phyloP scores from a whole-genome alignment of 2,888 invertebrate genomes.

The Endotricha flammealis region DNA sequence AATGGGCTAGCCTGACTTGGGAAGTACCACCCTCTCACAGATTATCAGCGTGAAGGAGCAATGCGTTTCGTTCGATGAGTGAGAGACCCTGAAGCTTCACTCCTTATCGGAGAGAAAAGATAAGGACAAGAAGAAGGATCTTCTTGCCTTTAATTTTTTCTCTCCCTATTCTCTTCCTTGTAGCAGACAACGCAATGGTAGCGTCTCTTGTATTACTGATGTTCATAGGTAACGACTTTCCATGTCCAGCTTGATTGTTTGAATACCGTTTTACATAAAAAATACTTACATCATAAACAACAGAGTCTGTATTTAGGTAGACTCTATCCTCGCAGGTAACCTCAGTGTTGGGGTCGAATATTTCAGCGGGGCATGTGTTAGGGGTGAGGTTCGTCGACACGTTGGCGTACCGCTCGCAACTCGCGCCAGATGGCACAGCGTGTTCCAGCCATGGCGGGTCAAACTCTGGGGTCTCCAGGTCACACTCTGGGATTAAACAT shows the following conservation, averaged over 20 bases:
- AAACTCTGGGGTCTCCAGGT: slow-evolving; percentile 33
- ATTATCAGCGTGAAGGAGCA: no score
- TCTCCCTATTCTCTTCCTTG: no score
- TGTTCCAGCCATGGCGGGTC: slow-evolving; percentile 58
- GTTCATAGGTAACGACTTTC: slow-evolving; percentile 5
- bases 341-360: slow-evolving; percentile 35
- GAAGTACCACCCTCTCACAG: no score
- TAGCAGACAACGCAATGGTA: no score
- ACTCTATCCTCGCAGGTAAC: slow-evolving; percentile 41
- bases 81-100: no score
- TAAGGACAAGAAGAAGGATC: no score
- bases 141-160: no score
- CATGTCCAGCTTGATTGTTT: neutral
- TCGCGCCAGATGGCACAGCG: slow-evolving; percentile 50
- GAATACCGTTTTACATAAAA: neutral
- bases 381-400: slow-evolving; percentile 12
- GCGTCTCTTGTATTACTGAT: no score
- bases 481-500: slow-evolving; percentile 35
- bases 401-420: slow-evolving; percentile 57
- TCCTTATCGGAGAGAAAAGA: no score
- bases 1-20: no score
- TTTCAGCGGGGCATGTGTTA: slow-evolving; percentile 37
- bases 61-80: no score
- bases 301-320: slow-evolving; percentile 45
- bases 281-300: slow-evolving; percentile 58